These are phyloP conservation scores for Platycnemis pennipes DNA, from an alignment of 2,888 invertebrate species.

Conservation along the genomic window DNA sequence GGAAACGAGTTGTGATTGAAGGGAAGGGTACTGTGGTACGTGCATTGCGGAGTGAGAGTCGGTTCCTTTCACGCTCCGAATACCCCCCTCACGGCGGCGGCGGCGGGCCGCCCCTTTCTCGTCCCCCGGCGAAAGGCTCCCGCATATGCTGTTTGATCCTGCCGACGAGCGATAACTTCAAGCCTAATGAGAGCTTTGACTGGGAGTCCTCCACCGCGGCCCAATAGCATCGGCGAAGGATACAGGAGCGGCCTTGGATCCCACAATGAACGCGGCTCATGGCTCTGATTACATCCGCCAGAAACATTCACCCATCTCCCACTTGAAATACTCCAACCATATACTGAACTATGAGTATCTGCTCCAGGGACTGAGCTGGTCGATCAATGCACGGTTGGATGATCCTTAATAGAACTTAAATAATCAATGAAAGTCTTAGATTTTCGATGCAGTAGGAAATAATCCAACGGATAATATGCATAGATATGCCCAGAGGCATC, in stretches of 20 bases:
- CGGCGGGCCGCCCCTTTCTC: too few relatives aligned
- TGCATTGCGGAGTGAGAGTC: background rate
- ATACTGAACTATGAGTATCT: too few relatives aligned
- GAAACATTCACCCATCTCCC: background rate
- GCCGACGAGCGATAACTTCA: background rate
- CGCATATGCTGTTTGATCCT: too few relatives aligned
- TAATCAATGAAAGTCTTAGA: too few relatives aligned
- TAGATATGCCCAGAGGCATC: too few relatives aligned
- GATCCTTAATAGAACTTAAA: too few relatives aligned
- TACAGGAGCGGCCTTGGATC: background rate
- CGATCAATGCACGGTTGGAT: too few relatives aligned
- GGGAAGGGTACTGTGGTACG: background rate
- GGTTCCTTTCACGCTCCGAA: background rate
- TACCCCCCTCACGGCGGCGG: background rate
- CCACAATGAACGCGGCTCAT: background rate
- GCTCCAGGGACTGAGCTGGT: background rate
- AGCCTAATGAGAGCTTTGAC: background rate
- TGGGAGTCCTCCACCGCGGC: background rate
- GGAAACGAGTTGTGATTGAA: background rate
- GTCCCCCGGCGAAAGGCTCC: too few relatives aligned
- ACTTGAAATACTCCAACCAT: too few relatives aligned
- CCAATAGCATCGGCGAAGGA: background rate
- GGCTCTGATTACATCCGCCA: background rate
- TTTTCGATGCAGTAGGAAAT: too few relatives aligned
- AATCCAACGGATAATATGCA: too few relatives aligned